Conservation (phyloP, 2,113 vertebrate genomes). For the Antennarius striatus region DNA sequence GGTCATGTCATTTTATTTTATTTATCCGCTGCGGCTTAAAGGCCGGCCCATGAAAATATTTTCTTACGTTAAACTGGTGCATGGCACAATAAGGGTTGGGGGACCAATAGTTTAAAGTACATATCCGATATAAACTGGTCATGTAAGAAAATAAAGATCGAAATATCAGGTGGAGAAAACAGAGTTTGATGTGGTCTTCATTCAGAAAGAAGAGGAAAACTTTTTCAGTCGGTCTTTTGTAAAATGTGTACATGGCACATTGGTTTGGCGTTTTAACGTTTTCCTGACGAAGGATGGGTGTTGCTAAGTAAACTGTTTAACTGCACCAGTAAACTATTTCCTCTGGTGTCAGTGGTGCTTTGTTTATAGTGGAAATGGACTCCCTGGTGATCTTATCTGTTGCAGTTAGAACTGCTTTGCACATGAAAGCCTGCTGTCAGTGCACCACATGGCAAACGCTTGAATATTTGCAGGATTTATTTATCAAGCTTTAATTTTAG, state of each 20-base stretch:
- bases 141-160: too few relatives aligned
- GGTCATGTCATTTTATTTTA: too few relatives aligned
- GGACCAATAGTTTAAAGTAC: too few relatives aligned
- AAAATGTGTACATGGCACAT: not conserved
- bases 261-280: conserved; percentile 23
- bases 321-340: conserved; percentile 59
- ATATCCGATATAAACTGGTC: too few relatives aligned
- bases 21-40: too few relatives aligned
- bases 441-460: not conserved
- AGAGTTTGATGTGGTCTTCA: not conserved
- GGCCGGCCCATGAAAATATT: too few relatives aligned
- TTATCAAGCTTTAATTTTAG: too few relatives aligned
- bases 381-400: conserved; percentile 61
- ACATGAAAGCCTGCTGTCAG: conserved; percentile 36
- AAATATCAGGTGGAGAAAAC: not conserved
- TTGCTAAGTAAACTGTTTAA: conserved; percentile 52
- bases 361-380: conserved; percentile 56
- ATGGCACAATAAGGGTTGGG: too few relatives aligned
- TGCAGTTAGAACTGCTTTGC: conserved; percentile 24
- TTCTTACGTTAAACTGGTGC: too few relatives aligned
- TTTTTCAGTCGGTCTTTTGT: not conserved
- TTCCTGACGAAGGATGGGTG: conserved; percentile 15
- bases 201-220: too few relatives aligned
- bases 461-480: not conserved
- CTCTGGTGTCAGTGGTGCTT: conserved; percentile 40